Conservation (phyloP, 2,113 vertebrate genomes). For the Corythoichthys haematopterus region DNA sequence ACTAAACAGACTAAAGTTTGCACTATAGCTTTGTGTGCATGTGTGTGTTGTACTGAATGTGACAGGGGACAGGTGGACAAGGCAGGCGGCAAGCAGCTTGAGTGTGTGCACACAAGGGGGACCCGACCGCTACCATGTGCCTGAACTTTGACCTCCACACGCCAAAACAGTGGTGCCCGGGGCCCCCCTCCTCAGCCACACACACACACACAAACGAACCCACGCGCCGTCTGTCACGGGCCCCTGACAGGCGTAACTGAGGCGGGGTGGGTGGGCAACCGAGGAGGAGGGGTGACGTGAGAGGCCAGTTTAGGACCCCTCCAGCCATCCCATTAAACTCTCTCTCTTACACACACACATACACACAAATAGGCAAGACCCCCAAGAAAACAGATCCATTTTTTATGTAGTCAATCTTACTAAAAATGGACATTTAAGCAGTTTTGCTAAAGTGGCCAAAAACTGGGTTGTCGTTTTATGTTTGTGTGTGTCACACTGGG, state of each 20-base stretch:
- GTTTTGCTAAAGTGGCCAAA: background rate
- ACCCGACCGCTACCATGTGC: conserved; percentile 54
- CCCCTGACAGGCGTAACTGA: conserved; percentile 63
- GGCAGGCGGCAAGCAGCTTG: conserved; percentile 29
- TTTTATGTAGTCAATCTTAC: conserved; percentile 41
- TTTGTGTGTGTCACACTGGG: background rate
- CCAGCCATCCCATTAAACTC: conserved; percentile 33
- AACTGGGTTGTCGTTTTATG: background rate
- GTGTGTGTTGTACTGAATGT: conserved; percentile 17
- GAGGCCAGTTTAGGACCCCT: conserved; percentile 52
- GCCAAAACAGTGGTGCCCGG: conserved; percentile 38
- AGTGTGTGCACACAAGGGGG: conserved; percentile 26
- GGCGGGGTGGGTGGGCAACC: conserved; percentile 51
- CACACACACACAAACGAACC: conserved; percentile 37
- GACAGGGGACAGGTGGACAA: conserved; percentile 47
- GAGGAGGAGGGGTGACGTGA: background rate
- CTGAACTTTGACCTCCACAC: conserved; percentile 70
- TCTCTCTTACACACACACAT: conserved; percentile 9
- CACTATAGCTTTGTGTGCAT: conserved; percentile 7
- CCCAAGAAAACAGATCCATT: conserved; percentile 52
- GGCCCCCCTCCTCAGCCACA: conserved; percentile 7
- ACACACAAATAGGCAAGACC: conserved; percentile 13
- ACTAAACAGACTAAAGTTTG: no score
- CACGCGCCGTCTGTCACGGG: conserved; percentile 67
- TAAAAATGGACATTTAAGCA: background rate